phyloP scores from a whole-genome alignment of 2,797 vertebrate genomes.

The Lepus oiostolus region DNA sequence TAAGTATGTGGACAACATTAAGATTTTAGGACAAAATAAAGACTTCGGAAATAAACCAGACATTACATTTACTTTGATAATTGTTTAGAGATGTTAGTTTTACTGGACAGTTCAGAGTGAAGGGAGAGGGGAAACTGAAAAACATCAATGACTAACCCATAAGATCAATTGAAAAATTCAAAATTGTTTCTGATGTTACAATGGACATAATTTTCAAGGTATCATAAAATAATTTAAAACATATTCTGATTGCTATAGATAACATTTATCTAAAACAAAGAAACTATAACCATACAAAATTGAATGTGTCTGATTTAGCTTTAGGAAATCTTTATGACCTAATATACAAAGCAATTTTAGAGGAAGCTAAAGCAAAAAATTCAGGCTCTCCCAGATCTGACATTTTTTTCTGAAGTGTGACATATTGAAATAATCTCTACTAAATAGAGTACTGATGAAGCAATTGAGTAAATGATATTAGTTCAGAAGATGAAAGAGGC shows the following conservation, averaged over 20 bases:
- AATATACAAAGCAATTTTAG: slow-evolving; percentile 74
- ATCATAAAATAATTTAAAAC: slow-evolving; percentile 80
- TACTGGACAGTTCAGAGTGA: slow-evolving; percentile 26
- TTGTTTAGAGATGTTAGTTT: slow-evolving; percentile 72
- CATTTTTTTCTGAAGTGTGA: slow-evolving; percentile 68
- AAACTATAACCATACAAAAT: slow-evolving; percentile 70
- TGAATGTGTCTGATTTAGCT: slow-evolving; percentile 51
- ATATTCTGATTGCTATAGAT: slow-evolving; percentile 68
- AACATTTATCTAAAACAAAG: slow-evolving; percentile 76
- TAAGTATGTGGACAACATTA: not conserved
- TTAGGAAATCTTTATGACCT: slow-evolving; percentile 73
- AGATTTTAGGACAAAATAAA: slow-evolving; percentile 38
- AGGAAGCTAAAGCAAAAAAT: slow-evolving; percentile 69
- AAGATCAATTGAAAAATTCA: slow-evolving; percentile 61
- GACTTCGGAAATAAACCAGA: slow-evolving; percentile 69
- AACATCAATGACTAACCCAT: slow-evolving; percentile 38
- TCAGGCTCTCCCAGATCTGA: slow-evolving; percentile 42
- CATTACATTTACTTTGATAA: slow-evolving; percentile 59
- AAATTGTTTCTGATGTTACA: slow-evolving; percentile 79
- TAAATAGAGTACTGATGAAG: slow-evolving; percentile 65
- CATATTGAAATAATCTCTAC: slow-evolving; percentile 82
- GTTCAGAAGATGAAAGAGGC: slow-evolving; percentile 70
- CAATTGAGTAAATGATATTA: slow-evolving; percentile 27
- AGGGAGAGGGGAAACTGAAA: not conserved
- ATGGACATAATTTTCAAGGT: slow-evolving; percentile 66